Base-by-base conservation (phyloP, 2,113 vertebrate genomes). In the human region DNA sequence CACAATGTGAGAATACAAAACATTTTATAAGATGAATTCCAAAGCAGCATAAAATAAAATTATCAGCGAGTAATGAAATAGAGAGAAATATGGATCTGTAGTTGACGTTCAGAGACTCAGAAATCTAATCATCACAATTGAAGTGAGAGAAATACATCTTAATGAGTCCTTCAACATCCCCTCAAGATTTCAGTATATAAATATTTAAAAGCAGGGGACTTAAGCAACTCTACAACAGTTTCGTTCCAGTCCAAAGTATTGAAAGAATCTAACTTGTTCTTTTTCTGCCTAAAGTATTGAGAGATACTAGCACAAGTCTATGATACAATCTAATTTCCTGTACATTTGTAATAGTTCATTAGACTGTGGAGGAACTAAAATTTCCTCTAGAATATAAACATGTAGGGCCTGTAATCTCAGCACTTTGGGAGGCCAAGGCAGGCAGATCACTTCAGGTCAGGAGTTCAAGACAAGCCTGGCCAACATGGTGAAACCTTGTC, bases 41-140 rank as follows among this genome's bases (percentile, higher is more conserved):
- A 98, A 98, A 98, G 97, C 75, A 88, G 93, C 90, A 97, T 89
- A 97, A 95, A 98, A 98, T 98, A 97, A 97, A 98, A 98, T 98
- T 97, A 98, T 98, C 97, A 98, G 66, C 17, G 35, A 97, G 98
- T 94, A 98, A 99, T 98, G 97, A 98, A 98, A 98, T 98, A 97
- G 66, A 98, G 81, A 98, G 93, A 98, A 98, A 97, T 96, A 96
- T 85, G 94, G 89, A 96, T 96, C 89, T 96, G 68, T 96, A 94
- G 92, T 89, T 97, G 96, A 93, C 98, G 97, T 97, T 98, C 93
- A 96, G 95, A 98, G 96, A 94, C 90, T 1, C 7, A 80, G 48
- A 98, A 98, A 99, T 98, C 95, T 66, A 99, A 99, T 99, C 96
- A 98, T 64, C 66, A 64, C 86, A 82, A 23, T n/a, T 86, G 95